A percentile compares a stretch with the other conserved stretches of the same genome.
phyloP scores from a whole-genome alignment of 1,140 invertebrate genomes.

The Zaprionus davidi region DNA sequence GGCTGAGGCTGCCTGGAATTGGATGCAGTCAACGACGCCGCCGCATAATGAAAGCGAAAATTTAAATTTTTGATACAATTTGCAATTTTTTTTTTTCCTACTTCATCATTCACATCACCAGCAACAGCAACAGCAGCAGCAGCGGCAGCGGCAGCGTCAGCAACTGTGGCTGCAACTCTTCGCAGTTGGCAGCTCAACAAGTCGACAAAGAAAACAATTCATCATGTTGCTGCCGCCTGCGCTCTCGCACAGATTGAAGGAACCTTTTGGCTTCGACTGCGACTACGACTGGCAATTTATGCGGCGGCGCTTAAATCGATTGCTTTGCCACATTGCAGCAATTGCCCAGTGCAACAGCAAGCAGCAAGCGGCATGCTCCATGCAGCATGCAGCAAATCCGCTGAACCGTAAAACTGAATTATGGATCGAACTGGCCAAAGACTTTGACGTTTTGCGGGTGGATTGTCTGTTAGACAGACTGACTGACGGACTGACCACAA shows the following conservation, averaged over 20 bases:
- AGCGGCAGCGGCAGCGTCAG: constrained; percentile 32
- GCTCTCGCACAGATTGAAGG: constrained; percentile 54
- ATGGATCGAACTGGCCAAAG: constrained; percentile 43
- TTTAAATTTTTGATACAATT: constrained; percentile 82
- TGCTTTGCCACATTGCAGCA: constrained; percentile 80
- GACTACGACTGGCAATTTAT: constrained; percentile 65
- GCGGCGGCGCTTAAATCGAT: constrained; percentile 79
- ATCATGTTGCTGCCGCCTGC: constrained; percentile 62
- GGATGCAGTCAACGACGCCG: constrained; percentile 27
- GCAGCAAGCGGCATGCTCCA: constrained; percentile 18
- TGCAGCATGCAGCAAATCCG: constrained; percentile 34
- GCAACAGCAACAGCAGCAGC: constrained; percentile 28
- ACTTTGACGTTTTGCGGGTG: constrained; percentile 18
- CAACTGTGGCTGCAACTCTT: constrained; percentile 27
- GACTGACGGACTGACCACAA: constrained; percentile 65
- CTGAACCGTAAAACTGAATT: constrained; percentile 81
- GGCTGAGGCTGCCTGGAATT: constrained; percentile 21
- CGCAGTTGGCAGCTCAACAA: constrained; percentile 69
- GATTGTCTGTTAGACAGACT: background rate
- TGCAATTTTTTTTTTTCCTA: constrained; percentile 71
- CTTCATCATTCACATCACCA: constrained; percentile 69
- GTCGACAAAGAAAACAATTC: constrained; percentile 81
- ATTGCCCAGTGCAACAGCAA: constrained; percentile 53
- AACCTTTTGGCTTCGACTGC: constrained; percentile 60
- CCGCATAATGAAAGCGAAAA: constrained; percentile 80